Conservation (phyloP, 2,113 vertebrate species). For the Burhinus oedicnemus region DNA sequence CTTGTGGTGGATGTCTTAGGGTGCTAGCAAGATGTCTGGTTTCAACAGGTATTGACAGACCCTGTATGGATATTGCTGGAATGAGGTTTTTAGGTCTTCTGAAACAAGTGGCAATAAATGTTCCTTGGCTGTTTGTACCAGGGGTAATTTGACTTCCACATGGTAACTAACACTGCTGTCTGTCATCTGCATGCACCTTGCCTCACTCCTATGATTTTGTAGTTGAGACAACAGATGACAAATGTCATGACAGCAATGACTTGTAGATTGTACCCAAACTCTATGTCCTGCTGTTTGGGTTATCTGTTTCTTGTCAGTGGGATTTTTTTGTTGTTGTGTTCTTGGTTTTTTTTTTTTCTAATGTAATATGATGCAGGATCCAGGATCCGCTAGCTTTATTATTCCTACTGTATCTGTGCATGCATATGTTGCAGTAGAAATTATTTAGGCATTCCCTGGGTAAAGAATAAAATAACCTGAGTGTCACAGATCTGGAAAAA, state of each 20-base stretch:
- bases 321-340: background rate
- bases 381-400: background rate
- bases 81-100: background rate
- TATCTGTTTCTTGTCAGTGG: background rate
- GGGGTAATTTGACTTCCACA: background rate
- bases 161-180: background rate
- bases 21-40: background rate
- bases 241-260: background rate
- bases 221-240: background rate
- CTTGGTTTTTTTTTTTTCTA: background rate
- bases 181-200: background rate
- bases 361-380: background rate
- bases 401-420: background rate
- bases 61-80: background rate
- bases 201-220: background rate
- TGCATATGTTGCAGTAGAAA: background rate
- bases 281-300: background rate
- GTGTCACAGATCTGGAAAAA: background rate
- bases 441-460: background rate
- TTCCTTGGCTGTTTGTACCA: background rate
- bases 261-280: background rate
- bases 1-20: background rate
- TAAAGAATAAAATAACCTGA: background rate
- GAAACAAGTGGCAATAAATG: background rate
- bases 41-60: background rate